These are phyloP conservation scores for Malurus splendens DNA, from an alignment of 2,797 vertebrate species.

Conservation along the genomic window DNA sequence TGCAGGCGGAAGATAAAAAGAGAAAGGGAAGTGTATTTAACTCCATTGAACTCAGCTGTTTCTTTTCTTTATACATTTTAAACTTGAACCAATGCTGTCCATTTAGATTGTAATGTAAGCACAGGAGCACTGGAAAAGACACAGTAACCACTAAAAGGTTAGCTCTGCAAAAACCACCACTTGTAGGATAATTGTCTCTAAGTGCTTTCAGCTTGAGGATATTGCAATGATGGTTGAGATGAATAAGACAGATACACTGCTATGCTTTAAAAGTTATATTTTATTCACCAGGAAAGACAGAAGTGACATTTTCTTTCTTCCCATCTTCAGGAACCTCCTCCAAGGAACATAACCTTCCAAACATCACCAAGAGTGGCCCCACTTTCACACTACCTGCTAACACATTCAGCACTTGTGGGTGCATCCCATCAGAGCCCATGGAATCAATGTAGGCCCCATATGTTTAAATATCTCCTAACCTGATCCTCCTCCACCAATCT, in stretches of 20 bases:
- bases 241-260: background rate
- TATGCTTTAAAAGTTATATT: background rate
- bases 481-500: background rate
- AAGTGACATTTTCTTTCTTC: background rate
- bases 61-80: background rate
- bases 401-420: background rate
- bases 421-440: background rate
- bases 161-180: background rate
- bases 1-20: background rate
- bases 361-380: background rate
- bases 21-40: background rate
- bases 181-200: background rate
- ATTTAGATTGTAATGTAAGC: background rate
- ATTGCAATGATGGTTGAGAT: background rate
- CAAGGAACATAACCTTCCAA: background rate
- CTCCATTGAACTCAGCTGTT: background rate
- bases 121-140: background rate
- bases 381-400: background rate
- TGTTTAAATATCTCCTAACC: background rate
- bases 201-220: background rate
- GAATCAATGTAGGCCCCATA: background rate
- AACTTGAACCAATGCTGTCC: background rate
- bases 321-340: background rate
- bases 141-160: background rate
- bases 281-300: background rate